These are phyloP conservation scores for Pachliopta kotzebuea DNA, from an alignment of 2,888 invertebrate genomes.

Conservation along the genomic window DNA sequence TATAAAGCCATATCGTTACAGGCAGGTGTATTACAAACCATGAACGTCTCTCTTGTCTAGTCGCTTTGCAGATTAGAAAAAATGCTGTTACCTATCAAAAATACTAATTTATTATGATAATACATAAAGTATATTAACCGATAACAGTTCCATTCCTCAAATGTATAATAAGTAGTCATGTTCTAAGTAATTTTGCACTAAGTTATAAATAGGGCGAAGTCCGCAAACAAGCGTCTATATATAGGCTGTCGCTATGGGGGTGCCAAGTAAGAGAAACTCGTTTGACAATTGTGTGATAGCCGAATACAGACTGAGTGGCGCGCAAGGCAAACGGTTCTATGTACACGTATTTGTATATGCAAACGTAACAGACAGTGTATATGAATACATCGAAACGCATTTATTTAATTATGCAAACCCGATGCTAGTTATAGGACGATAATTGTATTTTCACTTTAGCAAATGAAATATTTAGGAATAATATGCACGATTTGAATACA, in stretches of 20 bases:
- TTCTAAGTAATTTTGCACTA: neutral
- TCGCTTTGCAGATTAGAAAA: too few species aligned
- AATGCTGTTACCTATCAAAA: too few species aligned
- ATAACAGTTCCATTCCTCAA: neutral
- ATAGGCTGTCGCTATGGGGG: constrained; percentile 17
- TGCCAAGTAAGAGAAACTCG: constrained; percentile 20
- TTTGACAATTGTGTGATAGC: constrained; percentile 16
- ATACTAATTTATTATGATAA: too few species aligned
- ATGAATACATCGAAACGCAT: constrained; percentile 11
- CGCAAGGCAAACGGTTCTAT: constrained; percentile 32
- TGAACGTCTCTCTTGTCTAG: too few species aligned
- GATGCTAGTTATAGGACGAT: neutral
- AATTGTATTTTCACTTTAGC: neutral
- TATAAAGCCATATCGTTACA: too few species aligned
- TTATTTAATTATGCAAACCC: constrained; percentile 2
- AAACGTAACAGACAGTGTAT: constrained; percentile 4
- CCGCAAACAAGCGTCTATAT: constrained; percentile 6
- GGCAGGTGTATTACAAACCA: too few species aligned
- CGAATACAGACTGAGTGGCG: constrained; percentile 56
- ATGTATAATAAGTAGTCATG: neutral
- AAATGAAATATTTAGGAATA: neutral
- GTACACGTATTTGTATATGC: neutral
- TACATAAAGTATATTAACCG: too few species aligned
- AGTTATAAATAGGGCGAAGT: constrained; percentile 8
- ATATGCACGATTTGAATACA: too few species aligned